Evolutionary conservation across 1,140 invertebrate species (phyloP), one percentile per base, ranked within the genome.

Genomic region (Microplitis demolitor): DNA sequence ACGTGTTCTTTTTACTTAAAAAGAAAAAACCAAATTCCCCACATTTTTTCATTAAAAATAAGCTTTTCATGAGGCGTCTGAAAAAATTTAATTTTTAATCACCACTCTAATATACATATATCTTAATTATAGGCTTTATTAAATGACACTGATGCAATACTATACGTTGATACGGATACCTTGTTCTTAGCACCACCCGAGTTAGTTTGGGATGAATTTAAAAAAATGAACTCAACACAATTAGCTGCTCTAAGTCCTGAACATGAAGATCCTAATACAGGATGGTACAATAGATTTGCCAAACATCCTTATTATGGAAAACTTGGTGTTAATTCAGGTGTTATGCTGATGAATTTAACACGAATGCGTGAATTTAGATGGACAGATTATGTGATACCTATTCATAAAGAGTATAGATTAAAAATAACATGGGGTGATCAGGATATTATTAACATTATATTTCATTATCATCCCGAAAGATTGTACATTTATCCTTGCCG

Each of bases 351-450:
- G 97, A 98, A 98, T 87, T 88, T 98, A 31, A 98, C 96, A 1
- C 90, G 95, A 79, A 95, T 98, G 93, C 88, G 96, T 77, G 82
- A 90, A 61, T 95, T 97, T 78, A 89, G 92, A 50, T 98, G 96
- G 96, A 91, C 92, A 51, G 89, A 93, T 71, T 93, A 96, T 84
- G 90, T 98, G 3, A 89, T 93, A 63, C 92, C 94, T 9, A 94
- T 97, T 77, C 94, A 95, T 84, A 91, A 94, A 76, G 91, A 95
- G 82, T 98, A 95, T 86, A 93, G 92, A 77, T 80, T 93, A 6
- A 93, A 95, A 80, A 96, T 98, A 60, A 96, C 95, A 3, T 98
- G 95, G 95, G 97, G 97, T n/a, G 97, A 98, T 88, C 97, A 98
- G 87, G 97, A 98, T 88, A 96, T 98, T 71, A 96, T 98, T 74